Conservation (phyloP, 2,888 invertebrate genomes). For the Thyatira batis region DNA sequence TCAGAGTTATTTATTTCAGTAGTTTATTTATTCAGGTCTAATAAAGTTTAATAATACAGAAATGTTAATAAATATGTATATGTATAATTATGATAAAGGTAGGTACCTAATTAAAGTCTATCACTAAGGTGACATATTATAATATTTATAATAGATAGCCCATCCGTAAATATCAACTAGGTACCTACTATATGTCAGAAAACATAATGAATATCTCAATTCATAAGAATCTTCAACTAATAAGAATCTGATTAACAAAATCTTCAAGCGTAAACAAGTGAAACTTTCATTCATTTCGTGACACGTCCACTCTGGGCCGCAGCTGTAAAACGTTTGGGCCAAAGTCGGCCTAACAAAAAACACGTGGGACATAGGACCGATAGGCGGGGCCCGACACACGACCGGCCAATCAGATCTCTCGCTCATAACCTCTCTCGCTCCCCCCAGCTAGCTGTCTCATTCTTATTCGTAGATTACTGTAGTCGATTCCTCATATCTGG, state of each 20-base stretch:
- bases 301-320: constrained; percentile 44
- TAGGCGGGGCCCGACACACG: constrained; percentile 45
- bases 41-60: no score
- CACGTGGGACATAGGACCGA: constrained; percentile 52
- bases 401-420: constrained; percentile 38
- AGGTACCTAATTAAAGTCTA: no score
- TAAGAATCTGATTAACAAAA: constrained; percentile 20
- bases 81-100: no score
- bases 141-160: no score
- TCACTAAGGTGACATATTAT: no score
- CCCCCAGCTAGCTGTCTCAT: constrained; percentile 28
- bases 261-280: constrained; percentile 44
- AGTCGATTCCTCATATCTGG: constrained; percentile 70
- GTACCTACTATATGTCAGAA: no score
- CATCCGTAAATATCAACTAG: not conserved
- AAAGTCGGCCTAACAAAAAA: constrained; percentile 67
- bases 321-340: constrained; percentile 54
- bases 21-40: no score
- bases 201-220: not conserved
- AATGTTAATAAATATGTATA: no score
- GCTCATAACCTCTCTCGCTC: constrained; percentile 33
- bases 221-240: constrained; percentile 1
- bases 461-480: constrained; percentile 60
- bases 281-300: constrained; percentile 43
- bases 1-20: no score